Conservation (phyloP, 1,140 invertebrate genomes). For the Cotesia vestalis region DNA sequence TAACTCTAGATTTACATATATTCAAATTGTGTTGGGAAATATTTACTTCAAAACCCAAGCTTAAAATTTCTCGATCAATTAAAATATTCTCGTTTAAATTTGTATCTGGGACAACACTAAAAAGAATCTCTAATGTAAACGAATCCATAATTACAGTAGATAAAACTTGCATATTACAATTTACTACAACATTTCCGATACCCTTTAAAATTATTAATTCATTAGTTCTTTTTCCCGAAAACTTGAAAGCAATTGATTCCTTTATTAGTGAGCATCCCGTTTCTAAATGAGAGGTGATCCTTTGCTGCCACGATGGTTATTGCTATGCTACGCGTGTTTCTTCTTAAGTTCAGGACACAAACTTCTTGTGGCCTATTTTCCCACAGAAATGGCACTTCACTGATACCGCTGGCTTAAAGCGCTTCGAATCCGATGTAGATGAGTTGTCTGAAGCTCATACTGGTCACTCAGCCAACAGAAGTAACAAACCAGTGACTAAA, state of each 20-base stretch:
- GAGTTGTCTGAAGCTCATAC: too few species aligned
- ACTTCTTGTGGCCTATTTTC: not conserved
- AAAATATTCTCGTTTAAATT: too few species aligned
- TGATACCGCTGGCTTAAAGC: too few species aligned
- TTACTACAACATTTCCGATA: slow-evolving; percentile 1
- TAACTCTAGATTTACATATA: too few species aligned
- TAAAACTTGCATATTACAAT: slow-evolving; percentile 14
- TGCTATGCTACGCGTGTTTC: not conserved
- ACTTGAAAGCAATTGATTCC: slow-evolving; percentile 25
- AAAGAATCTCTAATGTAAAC: slow-evolving; percentile 6
- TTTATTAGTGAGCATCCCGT: slow-evolving; percentile 39
- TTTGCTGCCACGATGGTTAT: not conserved
- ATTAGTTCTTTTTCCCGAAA: slow-evolving; percentile 26
- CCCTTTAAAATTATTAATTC: slow-evolving; percentile 22
- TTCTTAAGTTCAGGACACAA: not conserved
- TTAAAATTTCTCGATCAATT: too few species aligned
- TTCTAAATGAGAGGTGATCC: slow-evolving; percentile 28
- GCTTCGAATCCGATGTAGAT: too few species aligned
- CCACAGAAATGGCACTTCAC: not conserved
- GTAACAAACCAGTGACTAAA: too few species aligned
- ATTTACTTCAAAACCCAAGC: too few species aligned
- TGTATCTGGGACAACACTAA: slow-evolving; percentile 29
- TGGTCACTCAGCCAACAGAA: too few species aligned
- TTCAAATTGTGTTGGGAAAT: too few species aligned
- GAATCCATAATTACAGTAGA: not conserved